Conservation (phyloP, 1,140 invertebrate species). For the Camponotus floridanus region DNA sequence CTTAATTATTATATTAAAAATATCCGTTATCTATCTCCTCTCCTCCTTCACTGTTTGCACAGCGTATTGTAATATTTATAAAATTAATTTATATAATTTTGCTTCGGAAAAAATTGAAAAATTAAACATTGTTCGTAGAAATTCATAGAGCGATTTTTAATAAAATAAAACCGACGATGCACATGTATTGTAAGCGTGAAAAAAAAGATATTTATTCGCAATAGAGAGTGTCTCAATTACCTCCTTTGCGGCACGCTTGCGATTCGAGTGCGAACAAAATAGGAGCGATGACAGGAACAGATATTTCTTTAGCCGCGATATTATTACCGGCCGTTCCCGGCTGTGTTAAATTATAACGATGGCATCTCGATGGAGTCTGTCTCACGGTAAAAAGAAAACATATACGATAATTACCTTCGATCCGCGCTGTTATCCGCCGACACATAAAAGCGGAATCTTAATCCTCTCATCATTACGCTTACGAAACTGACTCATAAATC, state of each 20-base stretch:
- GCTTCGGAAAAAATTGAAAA: background rate
- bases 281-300: slow-evolving; percentile 17
- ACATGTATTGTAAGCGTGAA: background rate
- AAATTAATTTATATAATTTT: background rate
- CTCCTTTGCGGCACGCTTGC: background rate
- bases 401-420: slow-evolving; percentile 70
- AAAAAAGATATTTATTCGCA: background rate
- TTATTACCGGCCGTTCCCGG: slow-evolving; percentile 14
- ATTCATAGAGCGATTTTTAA: background rate
- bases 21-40: background rate
- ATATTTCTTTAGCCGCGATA: slow-evolving; percentile 43
- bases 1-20: background rate
- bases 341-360: slow-evolving; percentile 38
- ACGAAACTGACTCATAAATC: slow-evolving; percentile 64
- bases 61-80: background rate
- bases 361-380: slow-evolving; percentile 36
- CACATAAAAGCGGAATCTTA: slow-evolving; percentile 61
- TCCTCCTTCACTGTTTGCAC: background rate
- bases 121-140: background rate
- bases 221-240: background rate
- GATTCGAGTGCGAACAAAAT: background rate
- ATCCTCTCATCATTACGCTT: slow-evolving; percentile 59
- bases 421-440: slow-evolving; percentile 50
- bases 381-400: slow-evolving; percentile 39
- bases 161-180: background rate